Evolutionary conservation across 2,113 vertebrate species (phyloP).

Genomic region (Cephalopholis sonnerati): DNA sequence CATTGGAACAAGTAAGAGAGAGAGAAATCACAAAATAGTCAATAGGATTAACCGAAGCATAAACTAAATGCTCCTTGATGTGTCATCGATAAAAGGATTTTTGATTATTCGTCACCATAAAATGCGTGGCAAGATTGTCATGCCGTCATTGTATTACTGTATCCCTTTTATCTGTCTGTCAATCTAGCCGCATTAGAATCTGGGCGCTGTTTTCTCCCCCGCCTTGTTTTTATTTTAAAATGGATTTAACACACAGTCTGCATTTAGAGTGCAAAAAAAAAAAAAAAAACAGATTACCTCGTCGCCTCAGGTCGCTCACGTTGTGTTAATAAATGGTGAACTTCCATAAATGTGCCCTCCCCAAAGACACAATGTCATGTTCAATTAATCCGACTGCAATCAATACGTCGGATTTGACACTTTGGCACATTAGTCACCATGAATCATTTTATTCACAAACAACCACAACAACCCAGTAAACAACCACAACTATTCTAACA

Average conservation of each 20-base stretch:
- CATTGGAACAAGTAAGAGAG: conserved; percentile 75
- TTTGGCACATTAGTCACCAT: conserved; percentile 49
- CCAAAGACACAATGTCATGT: conserved; percentile 73
- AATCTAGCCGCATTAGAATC: conserved; percentile 80
- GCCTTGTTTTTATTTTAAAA: conserved; percentile 60
- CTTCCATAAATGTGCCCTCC: conserved; percentile 59
- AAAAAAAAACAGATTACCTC: conserved; percentile 73
- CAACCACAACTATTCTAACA: conserved; percentile 10
- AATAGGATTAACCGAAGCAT: conserved; percentile 84
- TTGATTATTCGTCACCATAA: conserved; percentile 84
- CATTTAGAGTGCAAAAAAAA: conserved; percentile 71
- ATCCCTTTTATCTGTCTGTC: conserved; percentile 81
- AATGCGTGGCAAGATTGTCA: conserved; percentile 80
- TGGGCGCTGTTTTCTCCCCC: conserved; percentile 64
- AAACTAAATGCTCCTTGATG: conserved; percentile 85
- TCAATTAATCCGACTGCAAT: conserved; percentile 74
- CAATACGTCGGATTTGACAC: conserved; percentile 69
- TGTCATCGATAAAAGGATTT: conserved; percentile 86
- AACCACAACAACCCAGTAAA: conserved; percentile 31
- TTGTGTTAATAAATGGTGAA: conserved; percentile 78
- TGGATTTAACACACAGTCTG: conserved; percentile 80
- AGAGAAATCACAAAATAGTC: conserved; percentile 80
- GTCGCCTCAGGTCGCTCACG: conserved; percentile 70
- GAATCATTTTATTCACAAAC: conserved; percentile 47
- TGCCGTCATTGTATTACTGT: conserved; percentile 80